Conservation (phyloP, 1,140 invertebrate species). For the Leptoteleia sp. region DNA sequence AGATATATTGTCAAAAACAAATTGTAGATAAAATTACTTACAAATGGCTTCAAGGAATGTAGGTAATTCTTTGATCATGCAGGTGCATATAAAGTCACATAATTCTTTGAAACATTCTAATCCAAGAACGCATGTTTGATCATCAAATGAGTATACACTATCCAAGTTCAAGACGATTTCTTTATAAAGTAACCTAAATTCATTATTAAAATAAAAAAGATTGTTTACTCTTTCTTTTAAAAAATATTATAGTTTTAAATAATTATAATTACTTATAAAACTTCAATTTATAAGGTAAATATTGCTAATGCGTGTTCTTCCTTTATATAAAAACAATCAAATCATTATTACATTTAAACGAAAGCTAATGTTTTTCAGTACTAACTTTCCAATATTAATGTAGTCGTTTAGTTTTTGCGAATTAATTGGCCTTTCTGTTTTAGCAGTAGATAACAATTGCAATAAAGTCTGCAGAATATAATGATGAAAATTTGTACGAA, state of each 20-base stretch:
- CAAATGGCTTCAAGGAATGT: constrained; percentile 80
- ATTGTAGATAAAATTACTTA: constrained; percentile 68
- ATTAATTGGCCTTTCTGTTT: constrained; percentile 69
- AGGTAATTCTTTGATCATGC: constrained; percentile 76
- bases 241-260: no score
- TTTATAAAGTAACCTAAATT: constrained; percentile 75
- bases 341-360: no score
- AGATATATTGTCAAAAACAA: no score
- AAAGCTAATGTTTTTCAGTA: neutral
- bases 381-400: constrained; percentile 74
- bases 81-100: constrained; percentile 78
- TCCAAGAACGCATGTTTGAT: constrained; percentile 75
- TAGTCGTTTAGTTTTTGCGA: constrained; percentile 65
- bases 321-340: no score
- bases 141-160: constrained; percentile 78
- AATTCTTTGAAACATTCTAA: constrained; percentile 83
- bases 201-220: neutral
- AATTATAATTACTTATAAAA: no score
- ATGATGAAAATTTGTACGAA: constrained; percentile 78
- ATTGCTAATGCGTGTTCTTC: no score
- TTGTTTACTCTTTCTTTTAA: no score
- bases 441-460: constrained; percentile 74
- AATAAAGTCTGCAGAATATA: constrained; percentile 77
- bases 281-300: no score
- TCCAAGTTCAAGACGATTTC: constrained; percentile 71